phyloP scores from a whole-genome alignment of 2,888 invertebrate genomes.

The Acanthosepion pharaonis region DNA sequence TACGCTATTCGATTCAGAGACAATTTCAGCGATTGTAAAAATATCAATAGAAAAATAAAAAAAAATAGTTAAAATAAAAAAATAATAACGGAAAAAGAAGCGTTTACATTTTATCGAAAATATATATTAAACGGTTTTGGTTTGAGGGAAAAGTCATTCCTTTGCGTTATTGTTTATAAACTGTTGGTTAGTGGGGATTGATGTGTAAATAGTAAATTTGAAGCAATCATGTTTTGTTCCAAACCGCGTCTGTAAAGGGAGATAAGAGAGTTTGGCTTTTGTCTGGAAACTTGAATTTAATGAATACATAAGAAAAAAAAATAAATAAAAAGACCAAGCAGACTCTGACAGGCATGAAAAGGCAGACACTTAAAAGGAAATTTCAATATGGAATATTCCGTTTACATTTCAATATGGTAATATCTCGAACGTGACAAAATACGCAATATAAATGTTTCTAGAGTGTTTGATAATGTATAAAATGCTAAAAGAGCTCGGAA shows the following conservation, averaged over 20 bases:
- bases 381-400: not conserved
- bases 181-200: not conserved
- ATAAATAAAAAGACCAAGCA: not conserved
- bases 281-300: not conserved
- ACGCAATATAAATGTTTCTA: not conserved
- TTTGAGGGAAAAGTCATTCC: not conserved
- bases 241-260: not conserved
- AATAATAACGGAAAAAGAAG: not conserved
- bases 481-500: too few relatives aligned
- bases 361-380: not conserved
- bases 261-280: not conserved
- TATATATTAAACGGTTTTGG: not conserved
- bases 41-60: not conserved
- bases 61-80: not conserved
- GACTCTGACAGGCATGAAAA: not conserved
- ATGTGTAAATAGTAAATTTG: not conserved
- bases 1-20: not conserved
- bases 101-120: not conserved
- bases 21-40: not conserved
- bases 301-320: not conserved
- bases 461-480: not conserved
- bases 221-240: not conserved
- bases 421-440: not conserved
- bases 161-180: not conserved
- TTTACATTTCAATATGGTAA: conserved; percentile 22